phyloP scores from a whole-genome alignment of 2,888 invertebrate genomes.

The Sarcophaga caerulescens region DNA sequence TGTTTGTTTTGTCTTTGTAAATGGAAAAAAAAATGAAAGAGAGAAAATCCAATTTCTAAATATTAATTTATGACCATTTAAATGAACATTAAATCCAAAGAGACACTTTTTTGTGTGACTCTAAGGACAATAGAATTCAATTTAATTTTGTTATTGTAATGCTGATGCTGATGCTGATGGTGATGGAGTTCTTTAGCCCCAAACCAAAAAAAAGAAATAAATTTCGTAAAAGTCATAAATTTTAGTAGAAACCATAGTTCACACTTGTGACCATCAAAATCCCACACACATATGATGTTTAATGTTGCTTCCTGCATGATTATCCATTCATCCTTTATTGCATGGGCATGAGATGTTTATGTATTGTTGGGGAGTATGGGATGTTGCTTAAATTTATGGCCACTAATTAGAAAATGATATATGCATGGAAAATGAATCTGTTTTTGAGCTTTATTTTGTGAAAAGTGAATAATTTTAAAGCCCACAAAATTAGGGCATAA shows the following conservation, averaged over 20 bases:
- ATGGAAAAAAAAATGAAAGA: not conserved
- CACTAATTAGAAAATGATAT: slow-evolving; percentile 79
- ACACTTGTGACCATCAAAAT: slow-evolving; percentile 74
- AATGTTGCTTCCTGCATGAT: slow-evolving; percentile 26
- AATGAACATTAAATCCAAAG: slow-evolving; percentile 60
- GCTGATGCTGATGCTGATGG: not conserved
- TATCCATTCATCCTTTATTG: slow-evolving; percentile 52
- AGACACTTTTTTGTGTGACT: slow-evolving; percentile 65
- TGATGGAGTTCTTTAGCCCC: slow-evolving; percentile 14
- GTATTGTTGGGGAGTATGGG: slow-evolving; percentile 19
- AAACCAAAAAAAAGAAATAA: slow-evolving; percentile 21
- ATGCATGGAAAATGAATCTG: slow-evolving; percentile 68
- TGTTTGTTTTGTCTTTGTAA: not conserved
- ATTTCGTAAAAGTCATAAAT: slow-evolving; percentile 16
- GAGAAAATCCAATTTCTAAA: slow-evolving; percentile 32
- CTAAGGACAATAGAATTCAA: slow-evolving; percentile 71
- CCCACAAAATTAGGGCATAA: too few relatives aligned
- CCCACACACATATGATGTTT: slow-evolving; percentile 55
- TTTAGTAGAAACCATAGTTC: slow-evolving; percentile 72
- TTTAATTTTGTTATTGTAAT: slow-evolving; percentile 75
- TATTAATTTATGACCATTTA: slow-evolving; percentile 68
- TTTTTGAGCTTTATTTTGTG: too few relatives aligned
- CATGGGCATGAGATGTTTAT: slow-evolving; percentile 31
- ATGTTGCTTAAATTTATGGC: slow-evolving; percentile 73
- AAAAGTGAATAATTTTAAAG: too few relatives aligned